Evolutionary conservation across 2,888 invertebrate species (phyloP).

Genomic region (Julus scandinavius): DNA sequence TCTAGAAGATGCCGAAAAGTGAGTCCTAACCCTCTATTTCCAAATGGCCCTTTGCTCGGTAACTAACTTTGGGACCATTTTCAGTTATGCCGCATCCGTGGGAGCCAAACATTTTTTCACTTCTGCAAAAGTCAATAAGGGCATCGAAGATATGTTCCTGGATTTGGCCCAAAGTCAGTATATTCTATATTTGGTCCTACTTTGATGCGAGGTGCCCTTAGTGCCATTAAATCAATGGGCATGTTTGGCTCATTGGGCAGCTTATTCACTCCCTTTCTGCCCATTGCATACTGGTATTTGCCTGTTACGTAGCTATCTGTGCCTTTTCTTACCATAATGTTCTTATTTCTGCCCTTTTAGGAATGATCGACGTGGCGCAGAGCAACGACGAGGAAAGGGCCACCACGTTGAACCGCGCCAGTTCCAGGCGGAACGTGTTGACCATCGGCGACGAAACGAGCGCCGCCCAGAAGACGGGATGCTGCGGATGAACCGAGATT

Average conservation of each 20-base stretch:
- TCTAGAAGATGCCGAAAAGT: conserved; percentile 87
- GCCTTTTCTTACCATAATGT: neutral
- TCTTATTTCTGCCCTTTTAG: conserved; percentile 47
- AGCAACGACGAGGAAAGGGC: conserved; percentile 63
- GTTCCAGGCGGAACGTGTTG: conserved; percentile 58
- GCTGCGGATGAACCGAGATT: conserved; percentile 60
- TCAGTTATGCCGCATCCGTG: conserved; percentile 87
- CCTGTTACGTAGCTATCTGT: no score
- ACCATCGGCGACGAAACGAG: conserved; percentile 62
- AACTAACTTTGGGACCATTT: no score
- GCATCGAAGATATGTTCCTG: conserved; percentile 90
- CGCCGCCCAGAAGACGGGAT: conserved; percentile 59
- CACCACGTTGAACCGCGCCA: conserved; percentile 58
- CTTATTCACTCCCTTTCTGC: no score
- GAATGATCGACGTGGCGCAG: conserved; percentile 73
- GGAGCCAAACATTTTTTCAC: conserved; percentile 93
- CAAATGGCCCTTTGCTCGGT: neutral
- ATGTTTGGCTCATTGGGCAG: no score
- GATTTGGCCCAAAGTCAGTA: conserved; percentile 75
- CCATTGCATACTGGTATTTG: no score
- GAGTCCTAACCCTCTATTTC: conserved; percentile 64
- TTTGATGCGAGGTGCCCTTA: no score
- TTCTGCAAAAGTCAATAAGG: conserved; percentile 91
- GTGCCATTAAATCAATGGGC: no score
- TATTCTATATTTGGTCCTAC: neutral